These are phyloP conservation scores for Stichodactyla helianthus DNA, from an alignment of 64 coral and sea anemone species.

Conservation along the genomic window DNA sequence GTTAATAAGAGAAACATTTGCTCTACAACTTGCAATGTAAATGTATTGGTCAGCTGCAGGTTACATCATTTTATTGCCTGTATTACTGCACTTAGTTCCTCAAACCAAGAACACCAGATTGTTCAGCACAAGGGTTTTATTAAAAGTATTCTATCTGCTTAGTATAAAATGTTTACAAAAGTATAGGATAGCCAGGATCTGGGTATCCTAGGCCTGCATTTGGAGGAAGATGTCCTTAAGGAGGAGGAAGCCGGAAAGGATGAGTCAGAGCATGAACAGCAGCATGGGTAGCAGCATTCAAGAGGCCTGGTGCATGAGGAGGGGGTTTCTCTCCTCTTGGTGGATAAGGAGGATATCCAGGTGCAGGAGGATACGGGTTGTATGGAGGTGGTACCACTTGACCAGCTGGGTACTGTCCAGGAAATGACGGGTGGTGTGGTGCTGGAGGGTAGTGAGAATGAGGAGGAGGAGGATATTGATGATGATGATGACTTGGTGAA, in stretches of 20 bases:
- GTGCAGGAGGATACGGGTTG: slow-evolving; percentile 8
- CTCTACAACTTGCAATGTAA: no score
- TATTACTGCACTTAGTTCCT: no score
- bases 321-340: background rate
- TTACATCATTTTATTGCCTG: no score
- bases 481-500: slow-evolving; percentile 1
- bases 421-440: background rate
- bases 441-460: slow-evolving; percentile 1
- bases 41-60: no score
- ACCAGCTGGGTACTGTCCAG: slow-evolving; percentile 17
- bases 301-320: background rate
- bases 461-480: background rate
- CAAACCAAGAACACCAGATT: no score
- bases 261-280: background rate
- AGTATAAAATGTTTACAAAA: background rate
- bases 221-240: background rate
- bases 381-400: slow-evolving; percentile 2
- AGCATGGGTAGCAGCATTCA: background rate
- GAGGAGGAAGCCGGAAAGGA: background rate
- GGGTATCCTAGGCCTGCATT: background rate
- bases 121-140: no score
- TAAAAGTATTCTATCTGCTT: no score
- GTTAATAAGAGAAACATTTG: no score
- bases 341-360: slow-evolving; percentile 23
- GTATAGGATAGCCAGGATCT: background rate